phyloP scores from a whole-genome alignment of 2,113 vertebrate species.

The Perca flavescens region DNA sequence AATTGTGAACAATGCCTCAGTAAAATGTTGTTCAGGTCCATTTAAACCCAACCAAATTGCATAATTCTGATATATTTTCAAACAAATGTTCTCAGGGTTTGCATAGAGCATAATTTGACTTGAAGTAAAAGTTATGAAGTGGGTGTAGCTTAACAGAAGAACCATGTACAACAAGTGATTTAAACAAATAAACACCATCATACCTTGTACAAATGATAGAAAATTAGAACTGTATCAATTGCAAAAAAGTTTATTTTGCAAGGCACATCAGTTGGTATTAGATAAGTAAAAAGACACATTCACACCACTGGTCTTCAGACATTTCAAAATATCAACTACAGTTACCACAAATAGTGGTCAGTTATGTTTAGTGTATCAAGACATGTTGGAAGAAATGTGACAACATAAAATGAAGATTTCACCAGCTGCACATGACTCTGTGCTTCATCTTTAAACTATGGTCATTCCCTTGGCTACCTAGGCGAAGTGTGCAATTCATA shows the following conservation, averaged over 20 bases:
- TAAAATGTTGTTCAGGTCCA: slow-evolving; percentile 49
- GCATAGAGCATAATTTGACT: slow-evolving; percentile 60
- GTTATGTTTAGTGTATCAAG: slow-evolving; percentile 58
- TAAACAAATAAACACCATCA: slow-evolving; percentile 38
- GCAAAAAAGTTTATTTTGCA: slow-evolving; percentile 67
- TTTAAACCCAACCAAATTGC: slow-evolving; percentile 46
- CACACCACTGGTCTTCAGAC: slow-evolving; percentile 46
- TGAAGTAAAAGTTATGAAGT: slow-evolving; percentile 40
- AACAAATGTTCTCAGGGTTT: slow-evolving; percentile 36
- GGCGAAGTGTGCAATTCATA: slow-evolving; percentile 53
- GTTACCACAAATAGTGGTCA: slow-evolving; percentile 24
- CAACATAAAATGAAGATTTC: slow-evolving; percentile 23
- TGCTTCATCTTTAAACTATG: slow-evolving; percentile 46
- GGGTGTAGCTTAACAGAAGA: slow-evolving; percentile 40
- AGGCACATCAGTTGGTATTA: slow-evolving; percentile 75
- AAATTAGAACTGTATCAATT: slow-evolving; percentile 58
- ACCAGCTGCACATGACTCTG: slow-evolving; percentile 35
- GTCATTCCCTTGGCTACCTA: slow-evolving; percentile 58
- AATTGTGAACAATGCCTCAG: slow-evolving; percentile 70
- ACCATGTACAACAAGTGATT: slow-evolving; percentile 59
- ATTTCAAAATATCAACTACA: slow-evolving; percentile 46
- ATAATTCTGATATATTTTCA: slow-evolving; percentile 35
- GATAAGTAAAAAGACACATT: slow-evolving; percentile 61
- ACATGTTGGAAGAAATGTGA: slow-evolving; percentile 16
- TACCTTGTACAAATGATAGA: slow-evolving; percentile 57